These are phyloP conservation scores for Passer montanus DNA, from an alignment of 2,113 vertebrate species.

Conservation along the genomic window DNA sequence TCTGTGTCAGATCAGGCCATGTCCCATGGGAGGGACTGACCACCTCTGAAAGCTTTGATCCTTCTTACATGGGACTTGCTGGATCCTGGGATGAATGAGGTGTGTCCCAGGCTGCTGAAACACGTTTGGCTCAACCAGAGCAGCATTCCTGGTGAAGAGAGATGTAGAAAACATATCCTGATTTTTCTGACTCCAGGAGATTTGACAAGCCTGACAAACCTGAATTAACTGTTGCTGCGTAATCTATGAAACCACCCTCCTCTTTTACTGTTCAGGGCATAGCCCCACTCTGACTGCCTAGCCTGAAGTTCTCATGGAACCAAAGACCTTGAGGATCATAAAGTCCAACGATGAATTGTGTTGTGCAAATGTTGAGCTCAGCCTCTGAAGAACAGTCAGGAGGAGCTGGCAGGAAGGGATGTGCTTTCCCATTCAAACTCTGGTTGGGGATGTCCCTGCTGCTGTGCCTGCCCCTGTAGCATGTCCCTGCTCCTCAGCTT, in stretches of 20 bases:
- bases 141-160: not conserved
- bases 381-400: not conserved
- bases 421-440: not conserved
- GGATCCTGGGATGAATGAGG: not conserved
- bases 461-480: not conserved
- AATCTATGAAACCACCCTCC: not conserved
- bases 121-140: not conserved
- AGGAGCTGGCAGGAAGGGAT: not conserved
- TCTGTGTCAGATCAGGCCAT: not conserved
- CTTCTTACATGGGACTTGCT: accelerated
- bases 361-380: not conserved
- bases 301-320: not conserved
- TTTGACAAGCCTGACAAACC: not conserved
- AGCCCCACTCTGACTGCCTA: not conserved
- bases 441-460: not conserved
- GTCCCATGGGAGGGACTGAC: not conserved
- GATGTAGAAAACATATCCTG: not conserved
- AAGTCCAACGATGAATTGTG: accelerated
- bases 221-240: too few species aligned
- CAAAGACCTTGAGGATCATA: not conserved
- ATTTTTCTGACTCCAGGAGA: not conserved
- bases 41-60: not conserved
- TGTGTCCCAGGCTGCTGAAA: not conserved
- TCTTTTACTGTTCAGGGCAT: not conserved
- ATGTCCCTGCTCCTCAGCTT: not conserved